Evolutionary conservation across 2,113 vertebrate genomes (phyloP).

Genomic region (Cyanocitta stelleri): DNA sequence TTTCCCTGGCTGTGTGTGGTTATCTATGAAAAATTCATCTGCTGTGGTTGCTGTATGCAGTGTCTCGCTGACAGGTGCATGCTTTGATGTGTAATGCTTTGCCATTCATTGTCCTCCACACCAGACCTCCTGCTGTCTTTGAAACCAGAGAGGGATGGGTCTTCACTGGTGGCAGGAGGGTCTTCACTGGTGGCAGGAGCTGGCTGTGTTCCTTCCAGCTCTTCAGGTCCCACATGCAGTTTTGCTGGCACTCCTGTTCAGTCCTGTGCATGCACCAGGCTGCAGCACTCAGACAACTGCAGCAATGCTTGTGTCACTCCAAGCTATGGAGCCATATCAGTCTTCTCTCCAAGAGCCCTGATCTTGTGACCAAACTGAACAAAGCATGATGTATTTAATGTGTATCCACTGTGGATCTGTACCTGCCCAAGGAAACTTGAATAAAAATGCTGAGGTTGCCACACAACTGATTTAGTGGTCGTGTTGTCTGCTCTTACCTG

Average conservation of each 20-base stretch:
- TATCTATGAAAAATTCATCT: not conserved
- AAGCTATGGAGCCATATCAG: not conserved
- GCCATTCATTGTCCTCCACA: not conserved
- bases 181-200: not conserved
- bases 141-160: not conserved
- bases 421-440: not conserved
- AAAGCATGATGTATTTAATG: not conserved
- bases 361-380: not conserved
- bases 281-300: not conserved
- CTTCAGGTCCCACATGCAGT: not conserved
- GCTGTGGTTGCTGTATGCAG: not conserved
- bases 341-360: not conserved
- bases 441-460: not conserved
- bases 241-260: not conserved
- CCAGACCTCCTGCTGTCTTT: not conserved
- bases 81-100: not conserved
- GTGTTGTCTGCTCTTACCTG: not conserved
- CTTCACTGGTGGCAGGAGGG: not conserved
- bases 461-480: not conserved
- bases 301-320: not conserved
- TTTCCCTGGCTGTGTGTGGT: not conserved
- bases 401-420: not conserved
- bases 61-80: not conserved
- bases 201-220: fast-evolving
- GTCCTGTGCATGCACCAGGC: fast-evolving